These are phyloP conservation scores for Chelonia mydas DNA, from an alignment of 2,797 vertebrate species.

Conservation along the genomic window DNA sequence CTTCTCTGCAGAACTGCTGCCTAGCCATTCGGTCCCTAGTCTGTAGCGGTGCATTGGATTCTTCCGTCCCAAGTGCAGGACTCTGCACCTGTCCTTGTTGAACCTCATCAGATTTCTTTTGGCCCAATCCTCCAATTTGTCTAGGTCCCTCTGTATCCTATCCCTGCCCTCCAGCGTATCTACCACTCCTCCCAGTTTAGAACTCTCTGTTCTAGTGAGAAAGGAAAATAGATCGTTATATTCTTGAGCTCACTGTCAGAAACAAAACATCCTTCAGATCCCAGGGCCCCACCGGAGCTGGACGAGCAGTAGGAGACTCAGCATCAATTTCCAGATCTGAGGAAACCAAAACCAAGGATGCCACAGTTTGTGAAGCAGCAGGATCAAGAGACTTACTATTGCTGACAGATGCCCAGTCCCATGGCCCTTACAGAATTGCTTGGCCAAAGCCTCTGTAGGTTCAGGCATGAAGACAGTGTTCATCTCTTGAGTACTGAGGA, in stretches of 20 bases:
- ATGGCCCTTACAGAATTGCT: not conserved
- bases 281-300: not conserved
- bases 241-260: not conserved
- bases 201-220: not conserved
- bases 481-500: accelerated
- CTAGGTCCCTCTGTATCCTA: too few relatives aligned
- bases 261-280: not conserved
- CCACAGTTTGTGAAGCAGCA: not conserved
- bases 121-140: too few relatives aligned
- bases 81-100: too few relatives aligned
- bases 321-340: not conserved
- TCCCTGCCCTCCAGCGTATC: too few relatives aligned
- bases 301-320: too few relatives aligned
- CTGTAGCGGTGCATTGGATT: too few relatives aligned
- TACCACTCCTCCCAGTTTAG: too few relatives aligned
- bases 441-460: not conserved
- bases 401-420: not conserved
- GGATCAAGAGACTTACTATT: not conserved
- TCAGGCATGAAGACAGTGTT: not conserved
- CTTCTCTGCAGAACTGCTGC: too few relatives aligned
- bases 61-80: too few relatives aligned
- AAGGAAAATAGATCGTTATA: too few relatives aligned
- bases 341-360: not conserved
- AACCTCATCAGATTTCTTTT: too few relatives aligned
- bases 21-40: too few relatives aligned